Evolutionary conservation across 30 jellyfish, hydroid and myxozoan genomes (phyloP).

Genomic region (Cassiopea xamachana): DNA sequence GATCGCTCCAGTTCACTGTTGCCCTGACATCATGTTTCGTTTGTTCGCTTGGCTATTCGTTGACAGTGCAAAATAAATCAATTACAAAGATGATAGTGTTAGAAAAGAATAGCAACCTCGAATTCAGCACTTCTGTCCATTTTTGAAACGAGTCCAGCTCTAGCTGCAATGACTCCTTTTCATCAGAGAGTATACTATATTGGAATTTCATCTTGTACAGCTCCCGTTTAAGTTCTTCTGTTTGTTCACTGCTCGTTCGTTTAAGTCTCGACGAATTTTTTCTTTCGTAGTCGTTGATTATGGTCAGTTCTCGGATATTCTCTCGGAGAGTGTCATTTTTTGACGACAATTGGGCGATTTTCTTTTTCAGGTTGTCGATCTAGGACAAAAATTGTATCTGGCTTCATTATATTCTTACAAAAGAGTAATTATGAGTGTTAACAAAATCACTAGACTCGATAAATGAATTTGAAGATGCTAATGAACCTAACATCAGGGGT

Average conservation of each 20-base stretch:
- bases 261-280: constrained; percentile 74
- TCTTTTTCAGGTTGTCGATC: constrained; percentile 46
- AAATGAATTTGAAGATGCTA: too few species aligned
- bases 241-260: constrained; percentile 70
- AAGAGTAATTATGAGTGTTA: not conserved
- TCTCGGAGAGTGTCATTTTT: constrained; percentile 72
- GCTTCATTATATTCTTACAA: not conserved
- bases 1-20: too few species aligned
- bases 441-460: not conserved
- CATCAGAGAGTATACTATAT: constrained; percentile 46
- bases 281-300: constrained; percentile 79
- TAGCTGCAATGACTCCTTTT: constrained; percentile 55
- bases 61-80: not conserved
- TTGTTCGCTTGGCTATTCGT: not conserved
- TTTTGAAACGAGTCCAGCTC: constrained; percentile 76
- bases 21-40: too few species aligned
- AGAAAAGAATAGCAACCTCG: not conserved
- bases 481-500: too few species aligned
- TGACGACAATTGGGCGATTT: constrained; percentile 47
- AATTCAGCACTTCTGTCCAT: constrained; percentile 84
- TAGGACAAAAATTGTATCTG: not conserved
- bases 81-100: too few species aligned
- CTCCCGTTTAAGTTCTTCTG: constrained; percentile 72
- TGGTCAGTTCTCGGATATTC: constrained; percentile 79
- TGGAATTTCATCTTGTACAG: constrained; percentile 66